Evolutionary conservation across 1,140 invertebrate genomes (phyloP).

Genomic region (Gerris buenoi): DNA sequence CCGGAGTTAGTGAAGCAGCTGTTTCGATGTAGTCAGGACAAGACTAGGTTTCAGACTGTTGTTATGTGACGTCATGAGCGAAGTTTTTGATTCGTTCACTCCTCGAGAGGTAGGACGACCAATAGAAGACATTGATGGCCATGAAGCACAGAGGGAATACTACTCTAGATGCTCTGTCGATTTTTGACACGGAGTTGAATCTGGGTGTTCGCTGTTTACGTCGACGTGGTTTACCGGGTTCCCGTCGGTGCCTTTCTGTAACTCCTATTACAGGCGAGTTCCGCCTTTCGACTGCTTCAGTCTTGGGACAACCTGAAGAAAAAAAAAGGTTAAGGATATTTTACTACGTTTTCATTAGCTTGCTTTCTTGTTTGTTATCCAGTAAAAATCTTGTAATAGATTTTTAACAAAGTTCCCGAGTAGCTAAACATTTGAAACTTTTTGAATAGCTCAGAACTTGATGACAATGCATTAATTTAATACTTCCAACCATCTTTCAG

Average conservation of each 20-base stretch:
- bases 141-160: slow-evolving; percentile 62
- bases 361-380: too few relatives aligned
- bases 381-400: too few relatives aligned
- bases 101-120: slow-evolving; percentile 54
- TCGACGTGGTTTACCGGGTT: slow-evolving; percentile 21
- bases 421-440: too few relatives aligned
- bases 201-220: slow-evolving; percentile 40
- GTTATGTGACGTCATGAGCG: not conserved
- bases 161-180: slow-evolving; percentile 56
- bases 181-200: slow-evolving; percentile 65
- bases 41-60: slow-evolving; percentile 33
- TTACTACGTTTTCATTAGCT: too few relatives aligned
- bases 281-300: slow-evolving; percentile 1
- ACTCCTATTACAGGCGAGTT: not conserved
- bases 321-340: too few relatives aligned
- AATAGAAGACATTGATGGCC: slow-evolving; percentile 63
- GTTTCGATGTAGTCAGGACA: too few relatives aligned
- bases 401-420: too few relatives aligned
- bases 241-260: not conserved
- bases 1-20: too few relatives aligned
- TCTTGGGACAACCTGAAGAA: slow-evolving; percentile 7
- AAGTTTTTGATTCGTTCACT: slow-evolving; percentile 37
- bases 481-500: too few relatives aligned
- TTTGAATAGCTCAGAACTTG: too few relatives aligned
- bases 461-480: too few relatives aligned